These are phyloP conservation scores for Bhutanitis thaidina DNA, from an alignment of 2,888 invertebrate species.

Conservation along the genomic window DNA sequence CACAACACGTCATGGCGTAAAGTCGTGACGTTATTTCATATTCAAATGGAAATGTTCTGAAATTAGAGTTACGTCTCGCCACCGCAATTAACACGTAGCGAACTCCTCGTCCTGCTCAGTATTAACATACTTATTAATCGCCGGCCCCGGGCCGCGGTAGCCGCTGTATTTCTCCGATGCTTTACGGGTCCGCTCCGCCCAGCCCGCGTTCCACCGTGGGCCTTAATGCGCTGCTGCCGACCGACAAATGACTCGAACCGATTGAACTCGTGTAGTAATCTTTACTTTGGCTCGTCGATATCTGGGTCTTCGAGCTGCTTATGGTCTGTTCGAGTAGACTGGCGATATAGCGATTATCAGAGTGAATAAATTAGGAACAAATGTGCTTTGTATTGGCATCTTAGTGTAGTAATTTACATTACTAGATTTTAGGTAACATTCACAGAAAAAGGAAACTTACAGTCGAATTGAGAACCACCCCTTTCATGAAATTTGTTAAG, in stretches of 20 bases:
- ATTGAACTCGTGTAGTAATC: slow-evolving; percentile 57
- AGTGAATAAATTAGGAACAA: too few relatives aligned
- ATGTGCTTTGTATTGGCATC: too few relatives aligned
- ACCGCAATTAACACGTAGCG: slow-evolving; percentile 16
- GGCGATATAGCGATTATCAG: too few relatives aligned
- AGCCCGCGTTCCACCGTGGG: slow-evolving; percentile 41
- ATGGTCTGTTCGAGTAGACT: not conserved
- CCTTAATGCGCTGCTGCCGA: slow-evolving; percentile 42
- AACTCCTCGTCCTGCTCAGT: slow-evolving; percentile 32
- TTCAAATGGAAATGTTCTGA: slow-evolving; percentile 10
- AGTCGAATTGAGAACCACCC: too few relatives aligned
- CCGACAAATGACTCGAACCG: slow-evolving; percentile 68
- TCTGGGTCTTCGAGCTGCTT: not conserved
- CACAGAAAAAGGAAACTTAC: too few relatives aligned
- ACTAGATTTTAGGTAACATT: too few relatives aligned
- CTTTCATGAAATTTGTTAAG: too few relatives aligned
- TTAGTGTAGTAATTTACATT: too few relatives aligned
- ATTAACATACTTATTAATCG: slow-evolving; percentile 75
- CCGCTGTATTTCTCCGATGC: slow-evolving; percentile 65
- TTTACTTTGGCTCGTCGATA: slow-evolving; percentile 29
- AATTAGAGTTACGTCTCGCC: slow-evolving; percentile 15
- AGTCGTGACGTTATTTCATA: not conserved
- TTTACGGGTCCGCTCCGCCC: slow-evolving; percentile 67
- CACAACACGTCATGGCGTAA: too few relatives aligned
- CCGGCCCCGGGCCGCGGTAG: slow-evolving; percentile 67